Percentiles rank a stretch among this genome's conserved stretches.
These are phyloP conservation scores for Cremastobaeus sp. DNA, from an alignment of 2,888 invertebrate genomes.

Conservation along the genomic window DNA sequence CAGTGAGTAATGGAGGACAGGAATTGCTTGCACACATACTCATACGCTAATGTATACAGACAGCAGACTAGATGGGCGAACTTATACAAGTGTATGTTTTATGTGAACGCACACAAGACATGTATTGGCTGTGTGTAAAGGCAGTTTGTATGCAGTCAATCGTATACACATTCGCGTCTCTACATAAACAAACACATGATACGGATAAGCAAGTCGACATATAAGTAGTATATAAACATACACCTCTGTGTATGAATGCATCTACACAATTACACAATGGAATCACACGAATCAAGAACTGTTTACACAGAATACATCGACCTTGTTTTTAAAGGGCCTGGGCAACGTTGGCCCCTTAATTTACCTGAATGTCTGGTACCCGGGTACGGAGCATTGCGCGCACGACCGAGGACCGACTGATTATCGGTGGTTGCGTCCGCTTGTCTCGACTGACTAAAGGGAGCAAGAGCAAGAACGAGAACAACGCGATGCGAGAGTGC, in stretches of 20 bases:
- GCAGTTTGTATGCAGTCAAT: no score
- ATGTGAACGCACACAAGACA: neutral
- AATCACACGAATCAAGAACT: no score
- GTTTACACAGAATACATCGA: slow-evolving; percentile 27
- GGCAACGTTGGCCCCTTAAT: neutral
- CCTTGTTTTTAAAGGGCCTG: slow-evolving; percentile 8
- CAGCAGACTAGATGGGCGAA: no score
- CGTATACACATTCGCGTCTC: no score
- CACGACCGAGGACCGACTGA: slow-evolving; percentile 3
- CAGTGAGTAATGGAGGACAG: slow-evolving; percentile 76
- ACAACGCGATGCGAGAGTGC: slow-evolving; percentile 29
- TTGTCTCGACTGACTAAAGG: slow-evolving; percentile 34
- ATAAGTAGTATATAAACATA: no score
- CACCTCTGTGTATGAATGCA: no score
- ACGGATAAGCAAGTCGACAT: no score
- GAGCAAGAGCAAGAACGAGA: slow-evolving; percentile 28
- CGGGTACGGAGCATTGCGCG: slow-evolving; percentile 44
- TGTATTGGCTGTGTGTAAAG: no score
- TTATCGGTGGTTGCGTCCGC: slow-evolving; percentile 35
- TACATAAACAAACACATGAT: no score
- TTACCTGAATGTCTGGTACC: slow-evolving; percentile 53
- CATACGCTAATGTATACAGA: no score
- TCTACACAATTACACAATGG: no score
- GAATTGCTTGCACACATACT: slow-evolving; percentile 55
- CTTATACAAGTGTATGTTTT: no score